These are phyloP conservation scores for Contarinia nasturtii DNA, from an alignment of 1,140 invertebrate genomes.

Conservation along the genomic window DNA sequence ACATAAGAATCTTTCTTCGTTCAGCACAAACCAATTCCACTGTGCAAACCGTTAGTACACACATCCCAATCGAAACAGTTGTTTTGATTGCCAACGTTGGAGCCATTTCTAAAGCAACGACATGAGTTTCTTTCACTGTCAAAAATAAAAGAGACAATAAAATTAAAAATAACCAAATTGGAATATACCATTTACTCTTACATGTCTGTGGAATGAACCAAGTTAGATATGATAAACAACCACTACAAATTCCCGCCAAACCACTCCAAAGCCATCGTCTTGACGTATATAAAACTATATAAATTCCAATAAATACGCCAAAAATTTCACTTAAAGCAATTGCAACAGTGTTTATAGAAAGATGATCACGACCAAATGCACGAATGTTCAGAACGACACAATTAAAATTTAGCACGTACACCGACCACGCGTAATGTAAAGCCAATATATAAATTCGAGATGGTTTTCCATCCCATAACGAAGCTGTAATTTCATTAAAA, in stretches of 20 bases:
- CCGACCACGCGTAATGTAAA: slow-evolving; percentile 17
- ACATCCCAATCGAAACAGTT: neutral
- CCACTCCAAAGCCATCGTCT: slow-evolving; percentile 23
- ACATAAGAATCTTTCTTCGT: neutral
- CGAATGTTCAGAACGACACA: slow-evolving; percentile 24
- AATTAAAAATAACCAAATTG: neutral
- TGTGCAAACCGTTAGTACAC: slow-evolving; percentile 2
- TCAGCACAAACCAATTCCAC: slow-evolving; percentile 1
- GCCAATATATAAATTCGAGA: slow-evolving; percentile 17
- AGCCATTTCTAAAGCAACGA: neutral
- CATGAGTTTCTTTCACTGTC: neutral
- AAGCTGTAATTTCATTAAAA: no score
- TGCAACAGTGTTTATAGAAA: slow-evolving; percentile 22
- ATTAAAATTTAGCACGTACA: slow-evolving; percentile 24
- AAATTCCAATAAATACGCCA: slow-evolving; percentile 19
- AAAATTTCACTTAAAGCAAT: slow-evolving; percentile 23
- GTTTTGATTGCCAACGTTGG: slow-evolving; percentile 1
- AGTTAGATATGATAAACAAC: slow-evolving; percentile 19
- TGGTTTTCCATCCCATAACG: slow-evolving; percentile 14
- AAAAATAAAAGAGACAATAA: neutral
- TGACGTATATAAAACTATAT: slow-evolving; percentile 17
- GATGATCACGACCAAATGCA: slow-evolving; percentile 21
- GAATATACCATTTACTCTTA: neutral
- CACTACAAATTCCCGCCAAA: slow-evolving; percentile 20
- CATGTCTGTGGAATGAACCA: slow-evolving; percentile 14